These are phyloP conservation scores for Tetranychus piercei DNA, from an alignment of 2,888 invertebrate genomes.

Conservation along the genomic window DNA sequence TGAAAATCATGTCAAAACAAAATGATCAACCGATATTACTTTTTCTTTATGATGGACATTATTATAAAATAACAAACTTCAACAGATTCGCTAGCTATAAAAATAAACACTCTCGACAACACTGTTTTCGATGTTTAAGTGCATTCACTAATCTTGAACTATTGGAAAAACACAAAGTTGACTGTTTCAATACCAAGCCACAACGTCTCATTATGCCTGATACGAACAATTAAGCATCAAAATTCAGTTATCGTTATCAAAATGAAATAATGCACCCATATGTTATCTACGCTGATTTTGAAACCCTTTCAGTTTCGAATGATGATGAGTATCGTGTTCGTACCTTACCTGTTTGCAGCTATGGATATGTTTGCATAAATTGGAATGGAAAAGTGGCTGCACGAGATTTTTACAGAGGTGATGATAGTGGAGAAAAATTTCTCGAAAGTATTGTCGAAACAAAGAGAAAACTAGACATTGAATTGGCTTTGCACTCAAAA, in stretches of 20 bases:
- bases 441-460: neutral
- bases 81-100: neutral
- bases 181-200: neutral
- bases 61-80: neutral
- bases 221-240: neutral
- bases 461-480: neutral
- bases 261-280: neutral
- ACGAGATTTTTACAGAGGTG: neutral
- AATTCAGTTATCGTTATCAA: neutral
- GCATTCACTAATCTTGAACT: neutral
- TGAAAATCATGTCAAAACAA: neutral
- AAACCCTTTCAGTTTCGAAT: neutral
- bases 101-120: neutral
- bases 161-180: neutral
- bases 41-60: neutral
- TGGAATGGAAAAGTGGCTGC: neutral
- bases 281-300: slow-evolving; percentile 1
- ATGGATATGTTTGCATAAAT: neutral
- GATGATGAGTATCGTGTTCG: neutral
- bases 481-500: too few relatives aligned
- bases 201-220: neutral
- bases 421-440: neutral
- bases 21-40: neutral
- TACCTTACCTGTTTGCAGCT: neutral
- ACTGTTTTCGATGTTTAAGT: neutral